Evolutionary conservation across 2,113 vertebrate genomes (phyloP).

Genomic region (Heterocephalus glaber): DNA sequence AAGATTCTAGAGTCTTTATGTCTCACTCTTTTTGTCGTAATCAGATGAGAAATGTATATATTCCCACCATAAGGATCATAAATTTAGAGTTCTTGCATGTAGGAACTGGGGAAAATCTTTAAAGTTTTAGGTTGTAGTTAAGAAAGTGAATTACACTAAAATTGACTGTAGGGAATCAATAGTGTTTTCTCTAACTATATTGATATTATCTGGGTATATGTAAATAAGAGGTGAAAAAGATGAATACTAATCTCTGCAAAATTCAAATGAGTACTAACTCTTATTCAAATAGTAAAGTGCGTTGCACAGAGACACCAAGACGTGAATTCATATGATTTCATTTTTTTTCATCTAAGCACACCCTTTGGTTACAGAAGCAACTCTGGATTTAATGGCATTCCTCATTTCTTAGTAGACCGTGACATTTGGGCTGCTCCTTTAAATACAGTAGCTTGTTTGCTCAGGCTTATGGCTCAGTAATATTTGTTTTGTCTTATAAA

Average conservation of each 20-base stretch:
- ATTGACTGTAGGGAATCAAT: background rate
- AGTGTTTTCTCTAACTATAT: constrained; percentile 19
- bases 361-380: constrained; percentile 25
- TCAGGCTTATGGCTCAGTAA: constrained; percentile 29
- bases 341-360: background rate
- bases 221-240: constrained; percentile 63
- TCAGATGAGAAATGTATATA: background rate
- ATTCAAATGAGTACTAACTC: constrained; percentile 69
- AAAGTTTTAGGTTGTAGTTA: constrained; percentile 38
- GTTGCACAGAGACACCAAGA: constrained; percentile 39
- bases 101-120: background rate
- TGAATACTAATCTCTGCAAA: constrained; percentile 53
- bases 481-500: constrained; percentile 75
- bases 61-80: background rate
- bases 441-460: constrained; percentile 67
- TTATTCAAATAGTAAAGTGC: constrained; percentile 46
- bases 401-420: constrained; percentile 38
- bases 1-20: background rate
- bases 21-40: background rate
- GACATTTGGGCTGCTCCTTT: constrained; percentile 52
- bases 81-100: background rate
- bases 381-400: background rate
- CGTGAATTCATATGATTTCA: constrained; percentile 60
- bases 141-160: constrained; percentile 16
- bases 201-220: constrained; percentile 11